Evolutionary conservation across 2,797 vertebrate species (phyloP).

Genomic region (Holocentrus rufus): DNA sequence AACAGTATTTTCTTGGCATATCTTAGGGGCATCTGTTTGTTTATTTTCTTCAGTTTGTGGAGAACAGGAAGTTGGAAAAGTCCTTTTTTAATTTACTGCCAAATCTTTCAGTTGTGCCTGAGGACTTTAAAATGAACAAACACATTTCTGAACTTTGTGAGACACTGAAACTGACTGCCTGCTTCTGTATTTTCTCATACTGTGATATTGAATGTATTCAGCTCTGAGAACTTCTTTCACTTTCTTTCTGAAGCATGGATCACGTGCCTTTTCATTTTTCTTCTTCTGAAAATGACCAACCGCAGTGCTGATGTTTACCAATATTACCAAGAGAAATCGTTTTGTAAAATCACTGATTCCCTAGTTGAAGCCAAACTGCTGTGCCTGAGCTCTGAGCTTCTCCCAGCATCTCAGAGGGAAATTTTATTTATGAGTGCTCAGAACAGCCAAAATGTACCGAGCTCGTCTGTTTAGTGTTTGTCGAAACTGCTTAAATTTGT

Average conservation of each 20-base stretch:
- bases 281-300: background rate
- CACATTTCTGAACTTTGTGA: background rate
- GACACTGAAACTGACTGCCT: background rate
- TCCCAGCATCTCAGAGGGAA: background rate
- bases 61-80: background rate
- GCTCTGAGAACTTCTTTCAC: conserved; percentile 10
- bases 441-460: too few species aligned
- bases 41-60: background rate
- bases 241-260: background rate
- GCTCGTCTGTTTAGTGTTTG: too few species aligned
- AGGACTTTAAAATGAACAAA: background rate
- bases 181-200: background rate
- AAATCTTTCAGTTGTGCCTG: conserved; percentile 14
- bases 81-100: conserved; percentile 13
- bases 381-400: background rate
- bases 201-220: conserved; percentile 13
- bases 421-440: too few species aligned
- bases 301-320: background rate
- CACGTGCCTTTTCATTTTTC: conserved; percentile 2
- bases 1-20: background rate
- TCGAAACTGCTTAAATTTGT: too few species aligned
- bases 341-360: too few species aligned
- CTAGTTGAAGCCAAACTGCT: background rate
- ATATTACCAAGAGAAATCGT: too few species aligned
- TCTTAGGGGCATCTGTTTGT: background rate